Evolutionary conservation across 2,888 invertebrate species (phyloP), one percentile per base, ranked within the genome.

Genomic region (Drosophila mettleri): DNA sequence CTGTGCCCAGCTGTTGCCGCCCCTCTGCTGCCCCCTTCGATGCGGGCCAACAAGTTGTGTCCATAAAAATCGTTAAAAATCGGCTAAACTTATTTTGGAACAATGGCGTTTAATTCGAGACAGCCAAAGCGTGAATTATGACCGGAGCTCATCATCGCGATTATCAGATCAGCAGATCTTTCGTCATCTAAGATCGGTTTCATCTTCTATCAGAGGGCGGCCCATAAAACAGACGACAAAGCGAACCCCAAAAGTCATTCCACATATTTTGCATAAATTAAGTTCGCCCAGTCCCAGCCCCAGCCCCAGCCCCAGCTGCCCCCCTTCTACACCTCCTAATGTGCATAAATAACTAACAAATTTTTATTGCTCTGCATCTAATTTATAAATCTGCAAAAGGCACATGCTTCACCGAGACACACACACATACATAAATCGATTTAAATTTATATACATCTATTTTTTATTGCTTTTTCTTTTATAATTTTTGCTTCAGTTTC

Each of bases 231-330:
- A 54, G 67, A 67, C 61, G 71, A 58, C 66, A 75, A 62, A 66
- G 53, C 65, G 43, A 75, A 46, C 51, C 24, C 59, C 43, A 65
- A 65, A 74, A 53, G 36, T 22, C 36, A 69, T 72, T 70, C 76
- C 69, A 74, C 64, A 82, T 82, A 76, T 58, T 88, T 86, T 83
- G 83, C 86, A 83, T 83, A 82, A 76, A 88, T 83, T 86, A 82
- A 65, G 10, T 38, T 5, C 12, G 5, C 8, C 4, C 22, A 16
- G 3, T 9, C 14, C 18, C 12, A 7, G 29, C 12, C 9, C 2
- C 4, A 0, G 3, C 14, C 3, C 9, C 27, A 1, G 5, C 1
- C 12, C 0, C 36, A 8, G 0, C 2, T 27, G 0, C 3, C 20
- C 14, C n/a, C 16, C 38, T 38, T 5, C 5, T 10, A 24, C 57